Percentiles rank a stretch among this genome's conserved stretches.
Evolutionary conservation across 2,888 invertebrate species (phyloP).

Genomic region (Peribatodes rhomboidaria): DNA sequence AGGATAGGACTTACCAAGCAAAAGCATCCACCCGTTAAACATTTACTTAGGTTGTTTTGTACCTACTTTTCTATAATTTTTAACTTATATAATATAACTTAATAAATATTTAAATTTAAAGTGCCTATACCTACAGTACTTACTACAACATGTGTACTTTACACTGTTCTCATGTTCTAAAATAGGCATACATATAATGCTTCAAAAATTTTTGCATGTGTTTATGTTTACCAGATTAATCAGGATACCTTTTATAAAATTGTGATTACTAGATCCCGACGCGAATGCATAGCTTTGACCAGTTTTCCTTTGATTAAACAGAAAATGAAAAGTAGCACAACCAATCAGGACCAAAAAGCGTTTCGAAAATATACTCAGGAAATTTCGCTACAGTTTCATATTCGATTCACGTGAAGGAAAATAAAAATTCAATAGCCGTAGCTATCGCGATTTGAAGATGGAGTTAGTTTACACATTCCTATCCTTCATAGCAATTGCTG

Average conservation of each 20-base stretch:
- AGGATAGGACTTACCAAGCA: too few species aligned
- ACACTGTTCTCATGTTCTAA: too few species aligned
- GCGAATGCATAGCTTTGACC: not conserved
- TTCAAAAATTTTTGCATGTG: too few species aligned
- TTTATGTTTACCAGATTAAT: too few species aligned
- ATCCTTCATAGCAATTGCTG: conserved; percentile 19
- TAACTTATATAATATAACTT: too few species aligned
- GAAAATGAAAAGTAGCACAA: not conserved
- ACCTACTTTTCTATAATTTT: too few species aligned
- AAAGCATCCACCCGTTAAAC: too few species aligned
- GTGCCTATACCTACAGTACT: too few species aligned
- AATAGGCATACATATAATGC: too few species aligned
- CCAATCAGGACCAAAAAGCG: conserved; percentile 4
- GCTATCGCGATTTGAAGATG: conserved; percentile 23
- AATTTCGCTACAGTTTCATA: conserved; percentile 14
- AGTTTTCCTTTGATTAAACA: not conserved
- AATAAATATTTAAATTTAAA: too few species aligned
- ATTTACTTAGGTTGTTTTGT: too few species aligned
- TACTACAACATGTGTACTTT: too few species aligned
- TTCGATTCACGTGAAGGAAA: conserved; percentile 24
- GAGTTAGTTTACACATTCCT: conserved; percentile 21
- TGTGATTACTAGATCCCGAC: not conserved
- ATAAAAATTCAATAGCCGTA: conserved; percentile 33
- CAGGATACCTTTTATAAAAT: not conserved
- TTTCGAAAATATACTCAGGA: conserved; percentile 7